Base-by-base conservation (phyloP, 2,888 invertebrate species). In the Pristionchus japonicus region DNA sequence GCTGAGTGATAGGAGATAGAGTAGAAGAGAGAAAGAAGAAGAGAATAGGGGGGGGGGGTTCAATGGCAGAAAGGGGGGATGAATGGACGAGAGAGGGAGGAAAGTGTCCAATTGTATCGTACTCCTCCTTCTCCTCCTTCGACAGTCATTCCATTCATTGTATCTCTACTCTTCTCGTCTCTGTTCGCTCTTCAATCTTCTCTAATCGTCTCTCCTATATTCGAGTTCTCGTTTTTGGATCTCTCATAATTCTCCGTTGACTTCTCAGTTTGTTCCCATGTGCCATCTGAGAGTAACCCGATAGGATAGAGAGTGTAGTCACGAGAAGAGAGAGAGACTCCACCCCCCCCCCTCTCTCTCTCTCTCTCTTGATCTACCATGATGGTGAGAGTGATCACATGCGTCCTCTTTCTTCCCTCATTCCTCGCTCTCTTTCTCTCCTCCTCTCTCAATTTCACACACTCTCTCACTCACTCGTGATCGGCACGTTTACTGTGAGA, bases 381-480 rank as follows among this genome's bases (percentile, higher is more conserved):
- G 74, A 74, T 74, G 74, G 74, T 43, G 47, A 47, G 47, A 80
- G 49, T 43, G 80, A 49, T 49, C 47, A 49, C 80, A 43, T 80
- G 49, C 80, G 43, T 77, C n/a, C 77, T 40, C n/a, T 43, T 43
- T n/a, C 43, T 80, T 49, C 80, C 31, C 80, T 80, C 37, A 27
- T 49, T 31, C 47, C 27, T 80, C 49, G n/a, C n/a, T n/a, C 47
- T 80, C 80, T 49, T 31, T 40, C 80, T 80, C 43, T 80, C 13
- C 47, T 17, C n/a, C 47, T 80, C 49, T 80, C 49, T 49, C 40
- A 7, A 27, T 74, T 74, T 40, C 74, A 40, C 27, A 27, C 80
- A 37, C 40, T 80, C 80, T 47, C 80, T 80, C 80, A 27, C 27
- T 80, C 47, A 31, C 80, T 80, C 80, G 74, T 74, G 47, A 80